These are phyloP conservation scores for Ormyrus thymus DNA, from an alignment of 2,888 invertebrate species.

Conservation along the genomic window DNA sequence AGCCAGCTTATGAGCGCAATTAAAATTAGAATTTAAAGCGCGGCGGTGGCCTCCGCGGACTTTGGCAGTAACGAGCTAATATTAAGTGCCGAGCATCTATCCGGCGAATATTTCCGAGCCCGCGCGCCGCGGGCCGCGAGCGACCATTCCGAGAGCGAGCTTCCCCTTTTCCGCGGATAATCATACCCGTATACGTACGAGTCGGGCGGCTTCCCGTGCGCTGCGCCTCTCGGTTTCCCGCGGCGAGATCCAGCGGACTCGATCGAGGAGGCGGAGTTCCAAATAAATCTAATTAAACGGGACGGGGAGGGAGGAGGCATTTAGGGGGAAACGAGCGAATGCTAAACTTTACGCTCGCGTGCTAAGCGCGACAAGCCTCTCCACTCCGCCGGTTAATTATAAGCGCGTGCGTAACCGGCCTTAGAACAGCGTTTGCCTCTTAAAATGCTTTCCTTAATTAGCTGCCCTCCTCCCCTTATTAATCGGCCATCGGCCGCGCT, in stretches of 20 bases:
- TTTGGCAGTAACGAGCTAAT: constrained; percentile 49
- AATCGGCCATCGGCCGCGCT: too few relatives aligned
- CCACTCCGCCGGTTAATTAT: constrained; percentile 43
- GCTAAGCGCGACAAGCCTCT: constrained; percentile 37
- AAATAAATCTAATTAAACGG: too few relatives aligned
- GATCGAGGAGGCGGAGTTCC: too few relatives aligned
- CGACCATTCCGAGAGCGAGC: neutral
- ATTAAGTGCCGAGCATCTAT: constrained; percentile 48
- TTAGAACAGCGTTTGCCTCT: constrained; percentile 39
- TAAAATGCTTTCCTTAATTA: constrained; percentile 50
- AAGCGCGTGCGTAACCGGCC: neutral
- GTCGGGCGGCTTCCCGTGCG: neutral
- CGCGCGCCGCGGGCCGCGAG: constrained; percentile 3
- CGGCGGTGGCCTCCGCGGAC: neutral
- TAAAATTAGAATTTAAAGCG: constrained; percentile 55
- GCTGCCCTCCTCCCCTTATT: neutral
- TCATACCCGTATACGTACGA: neutral
- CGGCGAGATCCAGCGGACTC: too few relatives aligned
- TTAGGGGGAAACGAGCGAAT: neutral
- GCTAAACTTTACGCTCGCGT: neutral
- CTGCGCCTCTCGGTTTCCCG: too few relatives aligned
- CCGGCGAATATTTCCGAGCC: constrained; percentile 36
- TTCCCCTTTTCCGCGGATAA: neutral
- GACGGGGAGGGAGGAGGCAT: too few relatives aligned
- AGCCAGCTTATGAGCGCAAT: constrained; percentile 48